Base-by-base conservation (phyloP, 1,140 invertebrate species). In the Achroia grisella region DNA sequence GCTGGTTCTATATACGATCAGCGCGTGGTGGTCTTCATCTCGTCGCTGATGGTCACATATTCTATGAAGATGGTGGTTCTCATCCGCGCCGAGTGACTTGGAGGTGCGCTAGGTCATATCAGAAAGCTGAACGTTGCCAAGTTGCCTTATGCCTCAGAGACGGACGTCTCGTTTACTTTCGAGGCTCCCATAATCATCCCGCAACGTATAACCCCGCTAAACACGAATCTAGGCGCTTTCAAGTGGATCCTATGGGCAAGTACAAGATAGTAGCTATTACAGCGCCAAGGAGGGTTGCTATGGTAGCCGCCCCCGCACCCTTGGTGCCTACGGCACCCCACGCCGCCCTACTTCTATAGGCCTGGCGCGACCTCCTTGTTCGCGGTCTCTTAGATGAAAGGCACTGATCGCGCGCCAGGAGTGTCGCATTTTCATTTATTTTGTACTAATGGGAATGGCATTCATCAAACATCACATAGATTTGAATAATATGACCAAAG, bases 1-100 rank as follows among this genome's bases (percentile, higher is more conserved):
- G 79, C 4, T 87, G 85, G 85, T 87, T 87, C 71, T 87, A 87
- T 53, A 87, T 87, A 31, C 62, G 79, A 4, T 87, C 85, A 27
- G 80, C 82, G 30, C 80, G 82, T 15, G 81, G 82, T 5, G 81
- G 81, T 0, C 58, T 86, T 32, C 85, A 86, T 39, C 57, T 86
- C 10, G 85, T 87, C 2, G 85, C 80, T 0, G 76, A 78, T 43
- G 82, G 82, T 1, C 80, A 86, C 48, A 87, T 87, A 44, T 87
- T 86, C 54, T 86, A 87, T 49, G 85, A 86, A 57, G 81, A 87
- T 45, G 82, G 82, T 10, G 82, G 82, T 3, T 86, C 81, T 0
- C 81, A 84, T 44, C 76, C 74, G 27, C 78, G 79, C 12, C 67
- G 83, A 4, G 81, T 87, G 13, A 87, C 85, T 0, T 87, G 85